A percentile compares a stretch with the other conserved stretches of the same genome.
Conservation (phyloP, 2,888 invertebrate species). For the Chelonus formosanus region DNA sequence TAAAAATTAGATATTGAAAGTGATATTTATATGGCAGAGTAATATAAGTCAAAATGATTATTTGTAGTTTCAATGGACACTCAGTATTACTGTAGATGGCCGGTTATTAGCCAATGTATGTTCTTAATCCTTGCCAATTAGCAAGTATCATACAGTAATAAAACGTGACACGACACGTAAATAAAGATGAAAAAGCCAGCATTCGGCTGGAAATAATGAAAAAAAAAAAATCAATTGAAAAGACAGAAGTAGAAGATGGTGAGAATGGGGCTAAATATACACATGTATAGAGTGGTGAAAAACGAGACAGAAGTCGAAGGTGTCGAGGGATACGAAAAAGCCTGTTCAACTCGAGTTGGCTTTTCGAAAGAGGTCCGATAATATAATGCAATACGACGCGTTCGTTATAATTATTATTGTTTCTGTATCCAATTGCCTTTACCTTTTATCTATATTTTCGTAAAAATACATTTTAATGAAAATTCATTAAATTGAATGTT, state of each 20-base stretch:
- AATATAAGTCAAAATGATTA: too few relatives aligned
- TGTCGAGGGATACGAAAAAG: constrained; percentile 32
- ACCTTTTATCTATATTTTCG: not conserved
- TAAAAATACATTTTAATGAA: too few relatives aligned
- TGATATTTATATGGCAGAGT: not conserved
- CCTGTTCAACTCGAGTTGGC: constrained; percentile 46
- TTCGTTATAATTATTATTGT: constrained; percentile 54
- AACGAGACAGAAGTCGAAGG: constrained; percentile 22
- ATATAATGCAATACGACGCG: constrained; percentile 57
- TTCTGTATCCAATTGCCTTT: constrained; percentile 21
- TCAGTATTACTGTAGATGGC: constrained; percentile 36
- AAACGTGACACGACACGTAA: constrained; percentile 55
- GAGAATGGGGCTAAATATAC: constrained; percentile 7
- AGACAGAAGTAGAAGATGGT: constrained; percentile 24
- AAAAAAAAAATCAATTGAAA: constrained; percentile 33
- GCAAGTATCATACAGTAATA: constrained; percentile 64
- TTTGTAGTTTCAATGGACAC: too few relatives aligned
- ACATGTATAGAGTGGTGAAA: constrained; percentile 17
- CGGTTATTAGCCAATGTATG: constrained; percentile 62
- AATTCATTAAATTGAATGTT: too few relatives aligned
- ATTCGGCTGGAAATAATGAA: constrained; percentile 19
- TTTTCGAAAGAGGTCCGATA: constrained; percentile 53
- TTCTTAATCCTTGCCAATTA: constrained; percentile 64
- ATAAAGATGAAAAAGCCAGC: constrained; percentile 17
- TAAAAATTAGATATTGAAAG: constrained; percentile 3